Base-by-base conservation (phyloP, 2,888 invertebrate genomes). In the Euspilapteryx auroguttella region DNA sequence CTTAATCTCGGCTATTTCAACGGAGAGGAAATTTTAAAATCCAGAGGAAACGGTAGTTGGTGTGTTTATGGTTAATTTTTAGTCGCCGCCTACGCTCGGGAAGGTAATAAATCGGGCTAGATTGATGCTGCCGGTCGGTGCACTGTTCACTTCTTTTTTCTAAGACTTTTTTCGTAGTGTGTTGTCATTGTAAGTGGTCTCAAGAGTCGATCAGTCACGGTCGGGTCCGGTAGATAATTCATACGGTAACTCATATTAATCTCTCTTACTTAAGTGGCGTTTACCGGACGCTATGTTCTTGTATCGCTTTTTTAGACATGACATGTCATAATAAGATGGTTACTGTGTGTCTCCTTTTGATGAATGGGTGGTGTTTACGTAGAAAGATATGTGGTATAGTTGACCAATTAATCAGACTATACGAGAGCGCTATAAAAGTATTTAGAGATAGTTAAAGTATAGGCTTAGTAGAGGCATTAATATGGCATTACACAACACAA, bases 1-100 rank as follows among this genome's bases (percentile, higher is more conserved):
- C 55, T 49, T 71, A 69, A 71, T 71, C 64, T 63, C 50, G 44
- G 58, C 61, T 55, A 68, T 73, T 68, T 66, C 61, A 58, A 50
- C 17, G 17, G 50, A 51, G 55, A 50, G 51, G 58, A 54, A 49
- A 53, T 61, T 68, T 59, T 61, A 58, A 61, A 59, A 55, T n/a
- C 44, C 45, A 38, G 30, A 34, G 44, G 40, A 45, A 53, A 56
- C 57, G 56, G 59, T 62, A 65, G 65, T 68, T 57, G 51, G 28
- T 32, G 20, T 34, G 50, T 50, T 47, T 47, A 40, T 48, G 53
- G 52, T 59, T 63, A 64, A 58, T 66, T 65, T 65, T 59, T 56
- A 63, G 59, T 55, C 54, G 52, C 63, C 65, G 66, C 68, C 68
- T 66, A 65, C 68, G 65, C 62, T 50, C 37, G 41, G 40, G 27